Evolutionary conservation across 2,888 invertebrate genomes (phyloP).

Genomic region (Bugulina stolonifera): DNA sequence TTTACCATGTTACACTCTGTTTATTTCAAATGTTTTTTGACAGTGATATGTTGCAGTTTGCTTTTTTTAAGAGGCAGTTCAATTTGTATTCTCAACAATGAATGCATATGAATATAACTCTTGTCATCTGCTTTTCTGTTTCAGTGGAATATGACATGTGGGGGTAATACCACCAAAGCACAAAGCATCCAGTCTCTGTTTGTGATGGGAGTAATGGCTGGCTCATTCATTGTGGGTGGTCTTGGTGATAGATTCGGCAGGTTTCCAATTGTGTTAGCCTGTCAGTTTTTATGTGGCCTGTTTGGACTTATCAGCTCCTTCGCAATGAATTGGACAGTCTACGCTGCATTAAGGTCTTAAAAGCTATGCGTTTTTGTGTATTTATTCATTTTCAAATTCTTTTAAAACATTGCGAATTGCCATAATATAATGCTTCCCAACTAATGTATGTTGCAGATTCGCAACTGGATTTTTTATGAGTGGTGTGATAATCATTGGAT

Average conservation of each 20-base stretch:
- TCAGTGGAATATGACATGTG: slow-evolving; percentile 26
- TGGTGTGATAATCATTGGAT: slow-evolving; percentile 8
- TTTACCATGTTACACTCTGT: too few species aligned
- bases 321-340: neutral
- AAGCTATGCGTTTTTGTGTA: too few species aligned
- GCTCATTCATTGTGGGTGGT: slow-evolving; percentile 24
- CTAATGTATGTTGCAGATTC: slow-evolving; percentile 3
- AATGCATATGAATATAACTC: too few species aligned
- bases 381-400: neutral
- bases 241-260: slow-evolving; percentile 23
- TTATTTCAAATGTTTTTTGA: too few species aligned
- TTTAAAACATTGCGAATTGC: neutral
- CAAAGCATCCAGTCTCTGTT: slow-evolving; percentile 1
- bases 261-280: slow-evolving; percentile 3
- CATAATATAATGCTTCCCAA: neutral
- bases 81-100: too few species aligned
- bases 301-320: slow-evolving; percentile 18
- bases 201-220: slow-evolving; percentile 21
- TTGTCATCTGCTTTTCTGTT: too few species aligned
- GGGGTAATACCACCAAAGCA: neutral
- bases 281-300: neutral
- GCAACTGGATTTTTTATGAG: slow-evolving; percentile 18
- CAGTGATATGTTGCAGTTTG: too few species aligned
- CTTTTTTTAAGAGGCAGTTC: too few species aligned
- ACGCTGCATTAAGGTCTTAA: slow-evolving; percentile 9